These are phyloP conservation scores for Sarcophaga carnaria DNA, from an alignment of 2,888 invertebrate genomes.

Conservation along the genomic window DNA sequence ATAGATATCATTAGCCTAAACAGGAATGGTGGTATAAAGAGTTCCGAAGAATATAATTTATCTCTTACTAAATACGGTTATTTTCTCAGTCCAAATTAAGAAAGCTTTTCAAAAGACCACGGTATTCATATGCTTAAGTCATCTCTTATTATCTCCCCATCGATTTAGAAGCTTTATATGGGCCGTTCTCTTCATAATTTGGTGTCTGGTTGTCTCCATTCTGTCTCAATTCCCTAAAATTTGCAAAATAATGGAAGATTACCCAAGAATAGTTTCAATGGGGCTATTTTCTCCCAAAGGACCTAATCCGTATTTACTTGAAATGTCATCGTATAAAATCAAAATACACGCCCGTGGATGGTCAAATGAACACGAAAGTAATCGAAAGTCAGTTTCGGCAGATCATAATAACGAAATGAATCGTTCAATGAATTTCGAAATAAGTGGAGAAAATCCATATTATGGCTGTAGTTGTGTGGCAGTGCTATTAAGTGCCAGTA, in stretches of 20 bases:
- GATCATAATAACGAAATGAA: constrained; percentile 13
- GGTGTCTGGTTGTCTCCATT: constrained; percentile 64
- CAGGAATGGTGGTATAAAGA: too few relatives aligned
- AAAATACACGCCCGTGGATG: constrained; percentile 68
- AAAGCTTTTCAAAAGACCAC: too few relatives aligned
- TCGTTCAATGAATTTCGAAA: constrained; percentile 40
- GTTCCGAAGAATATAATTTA: too few relatives aligned
- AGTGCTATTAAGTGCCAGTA: constrained; percentile 60
- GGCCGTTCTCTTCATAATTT: constrained; percentile 60
- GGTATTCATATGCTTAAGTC: too few relatives aligned
- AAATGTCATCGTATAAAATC: constrained; percentile 66
- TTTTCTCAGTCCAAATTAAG: too few relatives aligned
- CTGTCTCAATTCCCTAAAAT: constrained; percentile 58
- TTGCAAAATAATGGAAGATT: constrained; percentile 49
- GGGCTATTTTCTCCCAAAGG: constrained; percentile 56
- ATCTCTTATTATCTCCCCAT: not conserved
- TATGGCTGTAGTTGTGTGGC: constrained; percentile 67
- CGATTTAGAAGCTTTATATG: constrained; percentile 9
- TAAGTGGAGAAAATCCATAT: constrained; percentile 65
- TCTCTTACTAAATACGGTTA: too few relatives aligned
- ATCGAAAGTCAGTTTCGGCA: not conserved
- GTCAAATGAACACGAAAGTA: constrained; percentile 18
- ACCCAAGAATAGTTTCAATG: constrained; percentile 66
- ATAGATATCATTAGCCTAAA: too few relatives aligned
- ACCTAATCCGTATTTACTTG: constrained; percentile 46